These are phyloP conservation scores for Lepilemur septentrionalis DNA, from an alignment of 2,797 vertebrate species.

Conservation along the genomic window DNA sequence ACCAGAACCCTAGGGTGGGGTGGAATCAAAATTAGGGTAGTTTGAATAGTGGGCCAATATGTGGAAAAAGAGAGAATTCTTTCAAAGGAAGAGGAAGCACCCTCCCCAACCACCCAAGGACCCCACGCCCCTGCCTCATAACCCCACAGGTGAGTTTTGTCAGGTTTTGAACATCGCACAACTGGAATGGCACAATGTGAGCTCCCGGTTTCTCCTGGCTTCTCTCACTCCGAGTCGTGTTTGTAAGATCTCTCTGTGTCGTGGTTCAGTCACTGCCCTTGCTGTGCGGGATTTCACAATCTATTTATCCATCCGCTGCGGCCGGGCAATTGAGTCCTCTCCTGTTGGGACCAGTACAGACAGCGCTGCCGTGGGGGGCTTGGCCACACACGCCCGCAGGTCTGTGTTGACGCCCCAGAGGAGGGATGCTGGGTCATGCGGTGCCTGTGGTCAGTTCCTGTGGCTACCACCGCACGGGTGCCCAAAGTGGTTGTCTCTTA, in stretches of 20 bases:
- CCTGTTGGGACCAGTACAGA: background rate
- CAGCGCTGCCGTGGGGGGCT: background rate
- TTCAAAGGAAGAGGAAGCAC: too few relatives aligned
- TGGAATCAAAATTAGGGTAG: too few relatives aligned
- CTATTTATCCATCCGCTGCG: background rate
- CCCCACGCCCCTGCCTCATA: background rate
- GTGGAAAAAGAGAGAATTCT: too few relatives aligned
- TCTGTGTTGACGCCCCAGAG: background rate
- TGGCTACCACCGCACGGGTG: background rate
- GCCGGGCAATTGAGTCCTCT: background rate
- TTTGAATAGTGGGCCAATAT: too few relatives aligned
- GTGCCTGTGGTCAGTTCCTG: background rate
- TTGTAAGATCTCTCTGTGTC: background rate
- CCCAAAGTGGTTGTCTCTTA: background rate
- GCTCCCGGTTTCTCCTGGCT: background rate
- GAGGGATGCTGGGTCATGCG: background rate
- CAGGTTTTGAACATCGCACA: background rate
- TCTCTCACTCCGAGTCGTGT: background rate
- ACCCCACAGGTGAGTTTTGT: background rate
- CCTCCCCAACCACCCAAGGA: background rate
- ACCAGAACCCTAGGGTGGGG: background rate
- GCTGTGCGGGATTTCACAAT: background rate
- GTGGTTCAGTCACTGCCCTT: background rate
- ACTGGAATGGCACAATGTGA: background rate
- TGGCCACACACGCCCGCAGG: accelerated